A percentile compares a stretch with the other conserved stretches of the same genome.
phyloP scores from a whole-genome alignment of 2,888 invertebrate species.

The Drosophila nr. perissopoda region DNA sequence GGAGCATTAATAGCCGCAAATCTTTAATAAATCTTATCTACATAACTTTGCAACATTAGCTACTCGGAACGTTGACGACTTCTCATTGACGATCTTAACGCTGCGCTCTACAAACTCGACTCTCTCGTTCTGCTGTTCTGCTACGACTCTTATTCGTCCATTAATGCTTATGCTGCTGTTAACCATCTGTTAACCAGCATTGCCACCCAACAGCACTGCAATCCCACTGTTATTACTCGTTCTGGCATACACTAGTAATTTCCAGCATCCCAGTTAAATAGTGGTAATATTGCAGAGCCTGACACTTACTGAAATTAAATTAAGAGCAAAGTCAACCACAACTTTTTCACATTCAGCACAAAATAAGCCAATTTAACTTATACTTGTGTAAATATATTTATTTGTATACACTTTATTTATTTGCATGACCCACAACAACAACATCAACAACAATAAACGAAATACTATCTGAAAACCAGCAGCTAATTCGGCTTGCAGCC shows the following conservation, averaged over 20 bases:
- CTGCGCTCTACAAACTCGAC: background rate
- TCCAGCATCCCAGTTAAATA: background rate
- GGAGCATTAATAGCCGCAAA: fast-evolving
- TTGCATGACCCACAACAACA: slow-evolving; percentile 17
- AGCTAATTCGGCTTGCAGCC: slow-evolving; percentile 80
- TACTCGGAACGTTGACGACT: background rate
- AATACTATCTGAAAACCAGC: slow-evolving; percentile 52
- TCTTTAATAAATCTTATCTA: no score
- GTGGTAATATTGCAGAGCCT: background rate
- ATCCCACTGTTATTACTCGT: background rate
- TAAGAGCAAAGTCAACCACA: background rate
- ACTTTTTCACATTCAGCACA: background rate
- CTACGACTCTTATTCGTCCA: background rate
- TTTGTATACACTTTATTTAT: slow-evolving; percentile 42
- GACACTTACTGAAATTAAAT: background rate
- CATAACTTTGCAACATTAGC: background rate
- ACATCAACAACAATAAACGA: slow-evolving; percentile 14
- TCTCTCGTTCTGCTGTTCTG: background rate
- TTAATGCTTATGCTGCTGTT: background rate
- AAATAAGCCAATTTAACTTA: background rate
- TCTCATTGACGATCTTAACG: background rate
- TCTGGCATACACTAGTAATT: background rate
- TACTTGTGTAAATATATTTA: slow-evolving; percentile 19
- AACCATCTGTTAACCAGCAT: background rate
- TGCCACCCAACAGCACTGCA: background rate